Conservation (phyloP, 2,888 invertebrate genomes). For the Calameuta idolon region DNA sequence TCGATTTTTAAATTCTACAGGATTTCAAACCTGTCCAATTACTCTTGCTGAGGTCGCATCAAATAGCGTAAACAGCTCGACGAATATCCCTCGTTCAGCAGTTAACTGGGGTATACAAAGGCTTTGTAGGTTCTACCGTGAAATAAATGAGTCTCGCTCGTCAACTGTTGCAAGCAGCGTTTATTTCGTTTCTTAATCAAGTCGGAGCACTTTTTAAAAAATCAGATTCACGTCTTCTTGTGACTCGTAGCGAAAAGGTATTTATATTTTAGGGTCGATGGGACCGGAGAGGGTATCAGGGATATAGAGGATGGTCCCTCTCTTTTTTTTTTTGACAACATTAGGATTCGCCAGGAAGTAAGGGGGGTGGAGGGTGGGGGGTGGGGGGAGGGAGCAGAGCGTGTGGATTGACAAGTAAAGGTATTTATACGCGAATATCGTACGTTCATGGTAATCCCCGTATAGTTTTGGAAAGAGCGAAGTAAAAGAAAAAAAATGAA, state of each 20-base stretch:
- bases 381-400: not conserved
- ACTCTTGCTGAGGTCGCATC: not conserved
- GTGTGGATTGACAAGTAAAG: not conserved
- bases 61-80: not conserved
- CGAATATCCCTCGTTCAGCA: not conserved
- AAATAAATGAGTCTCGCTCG: not conserved
- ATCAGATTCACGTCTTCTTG: conserved; percentile 40
- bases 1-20: not conserved
- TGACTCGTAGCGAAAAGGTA: conserved; percentile 41
- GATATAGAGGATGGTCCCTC: not conserved
- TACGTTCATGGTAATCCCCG: not conserved
- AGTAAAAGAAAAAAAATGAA: too few species aligned
- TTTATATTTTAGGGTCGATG: conserved; percentile 36
- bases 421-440: not conserved
- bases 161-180: conserved; percentile 60
- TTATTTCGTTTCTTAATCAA: conserved; percentile 56
- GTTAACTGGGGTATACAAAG: not conserved
- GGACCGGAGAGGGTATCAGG: not conserved
- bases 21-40: not conserved
- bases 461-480: too few species aligned
- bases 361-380: not conserved
- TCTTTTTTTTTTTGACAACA: not conserved
- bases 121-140: not conserved
- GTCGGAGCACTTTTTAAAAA: conserved; percentile 50
- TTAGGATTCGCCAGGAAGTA: not conserved